Base-by-base conservation (phyloP, 1,140 invertebrate genomes). In the Brachystomella parvula region DNA sequence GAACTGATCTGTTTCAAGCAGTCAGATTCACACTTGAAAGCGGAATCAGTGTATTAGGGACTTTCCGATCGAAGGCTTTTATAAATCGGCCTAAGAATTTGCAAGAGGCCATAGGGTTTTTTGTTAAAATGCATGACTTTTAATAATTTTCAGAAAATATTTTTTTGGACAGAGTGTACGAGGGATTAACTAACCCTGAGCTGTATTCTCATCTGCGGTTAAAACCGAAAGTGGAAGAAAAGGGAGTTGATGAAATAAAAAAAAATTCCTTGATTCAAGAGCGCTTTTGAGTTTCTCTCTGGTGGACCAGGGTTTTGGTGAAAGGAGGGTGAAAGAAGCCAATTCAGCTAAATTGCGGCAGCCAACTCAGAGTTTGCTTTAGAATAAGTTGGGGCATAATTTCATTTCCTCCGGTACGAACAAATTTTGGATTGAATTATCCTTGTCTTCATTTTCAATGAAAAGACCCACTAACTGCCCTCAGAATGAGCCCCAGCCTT, bases 331-430 rank as follows among this genome's bases (percentile, higher is more conserved):
- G 39, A 64, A 64, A 64, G 33, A 29, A 63, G 61, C 33, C 58
- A 64, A 68, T 65, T 65, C 63, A 65, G 60, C 57, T 73, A 73
- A 77, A 78, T 78, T 78, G 77, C 74, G 33, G n/a, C n/a, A n/a
- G n/a, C 75, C 74, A 72, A 60, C 24, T 60, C 24, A 9, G 31
- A 77, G 76, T 79, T 78, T 78, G 77, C 77, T 79, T 79, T 79
- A 78, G 76, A 79, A 79, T 78, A 78, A 78, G 75, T 74, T 75
- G 30, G 19, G 6, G 21, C 59, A 63, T 67, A 67, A 67, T 67
- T 67, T 47, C 32, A 63, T 67, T 67, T 67, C 15, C 58, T 60
- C 33, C 26, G 12, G 29, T 32, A 3, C 21, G 56, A 44, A 33
- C 2, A 26, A 62, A 53, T 31, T 31, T 2, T 15, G 2, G 65